phyloP scores from a whole-genome alignment of 2,888 invertebrate genomes.

The Iselma pallidipennis region DNA sequence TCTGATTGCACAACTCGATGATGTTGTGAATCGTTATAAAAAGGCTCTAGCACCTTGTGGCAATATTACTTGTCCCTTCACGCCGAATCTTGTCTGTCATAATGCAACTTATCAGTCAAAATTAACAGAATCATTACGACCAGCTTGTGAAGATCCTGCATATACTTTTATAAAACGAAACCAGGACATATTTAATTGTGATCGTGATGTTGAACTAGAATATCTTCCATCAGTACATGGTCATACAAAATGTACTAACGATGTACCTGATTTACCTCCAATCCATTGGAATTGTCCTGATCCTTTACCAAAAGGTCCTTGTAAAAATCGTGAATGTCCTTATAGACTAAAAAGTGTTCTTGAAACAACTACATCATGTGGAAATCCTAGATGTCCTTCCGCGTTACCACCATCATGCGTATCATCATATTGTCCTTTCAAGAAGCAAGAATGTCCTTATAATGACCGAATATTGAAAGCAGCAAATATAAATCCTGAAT shows the following conservation, averaged over 20 bases:
- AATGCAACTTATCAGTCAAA: no score
- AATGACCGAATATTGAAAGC: no score
- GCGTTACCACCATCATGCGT: slow-evolving; percentile 40
- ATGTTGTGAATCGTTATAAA: slow-evolving; percentile 54
- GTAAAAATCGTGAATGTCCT: slow-evolving; percentile 52
- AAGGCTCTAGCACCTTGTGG: slow-evolving; percentile 50
- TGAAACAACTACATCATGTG: slow-evolving; percentile 46
- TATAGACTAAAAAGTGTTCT: no score
- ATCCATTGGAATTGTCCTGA: slow-evolving; percentile 57
- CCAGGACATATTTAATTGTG: no score
- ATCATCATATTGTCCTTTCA: slow-evolving; percentile 32
- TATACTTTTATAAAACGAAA: no score
- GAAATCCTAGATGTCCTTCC: slow-evolving; percentile 46
- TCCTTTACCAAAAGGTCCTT: slow-evolving; percentile 50
- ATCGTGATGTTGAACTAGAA: no score
- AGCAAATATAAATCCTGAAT: no score
- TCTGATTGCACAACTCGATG: slow-evolving; percentile 46
- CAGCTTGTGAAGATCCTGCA: no score
- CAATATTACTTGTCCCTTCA: slow-evolving; percentile 50
- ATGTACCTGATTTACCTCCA: slow-evolving; percentile 43
- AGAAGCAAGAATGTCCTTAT: neutral
- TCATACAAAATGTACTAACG: no score
- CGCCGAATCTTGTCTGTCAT: no score
- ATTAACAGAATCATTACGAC: no score
- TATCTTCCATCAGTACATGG: no score